These are phyloP conservation scores for Limonius californicus DNA, from an alignment of 1,140 invertebrate species.

Conservation along the genomic window DNA sequence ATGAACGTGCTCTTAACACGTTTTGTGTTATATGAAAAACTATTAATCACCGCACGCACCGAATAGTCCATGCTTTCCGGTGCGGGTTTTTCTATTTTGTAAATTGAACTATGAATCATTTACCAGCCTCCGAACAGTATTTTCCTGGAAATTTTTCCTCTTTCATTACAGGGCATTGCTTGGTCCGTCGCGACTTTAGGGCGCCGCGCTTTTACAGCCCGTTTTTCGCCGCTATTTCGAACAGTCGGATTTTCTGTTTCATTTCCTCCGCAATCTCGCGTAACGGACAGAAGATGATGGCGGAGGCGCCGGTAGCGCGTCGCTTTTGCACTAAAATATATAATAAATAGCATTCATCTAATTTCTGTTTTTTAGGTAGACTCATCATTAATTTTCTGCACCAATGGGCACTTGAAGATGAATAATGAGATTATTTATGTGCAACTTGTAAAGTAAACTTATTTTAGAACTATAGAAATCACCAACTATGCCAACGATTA, in stretches of 20 bases:
- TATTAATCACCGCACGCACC: not conserved
- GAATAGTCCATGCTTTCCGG: not conserved
- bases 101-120: constrained; percentile 1
- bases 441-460: too few species aligned
- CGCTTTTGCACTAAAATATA: not conserved
- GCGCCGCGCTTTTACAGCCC: not conserved
- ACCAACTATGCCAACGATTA: not conserved
- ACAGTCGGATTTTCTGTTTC: not conserved
- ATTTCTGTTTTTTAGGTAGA: not conserved
- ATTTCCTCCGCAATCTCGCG: not conserved
- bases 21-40: not conserved
- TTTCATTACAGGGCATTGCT: not conserved
- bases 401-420: not conserved
- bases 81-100: not conserved
- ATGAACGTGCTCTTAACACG: not conserved
- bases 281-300: not conserved
- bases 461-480: too few species aligned
- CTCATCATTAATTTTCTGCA: not conserved
- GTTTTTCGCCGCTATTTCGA: not conserved
- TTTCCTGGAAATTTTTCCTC: not conserved
- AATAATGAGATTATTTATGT: too few species aligned
- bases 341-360: not conserved
- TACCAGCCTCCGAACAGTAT: not conserved
- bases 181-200: not conserved
- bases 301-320: not conserved